Percentiles rank a stretch among this genome's conserved stretches.
phyloP scores from a whole-genome alignment of 2,797 vertebrate genomes.

The Sylvilagus floridanus region DNA sequence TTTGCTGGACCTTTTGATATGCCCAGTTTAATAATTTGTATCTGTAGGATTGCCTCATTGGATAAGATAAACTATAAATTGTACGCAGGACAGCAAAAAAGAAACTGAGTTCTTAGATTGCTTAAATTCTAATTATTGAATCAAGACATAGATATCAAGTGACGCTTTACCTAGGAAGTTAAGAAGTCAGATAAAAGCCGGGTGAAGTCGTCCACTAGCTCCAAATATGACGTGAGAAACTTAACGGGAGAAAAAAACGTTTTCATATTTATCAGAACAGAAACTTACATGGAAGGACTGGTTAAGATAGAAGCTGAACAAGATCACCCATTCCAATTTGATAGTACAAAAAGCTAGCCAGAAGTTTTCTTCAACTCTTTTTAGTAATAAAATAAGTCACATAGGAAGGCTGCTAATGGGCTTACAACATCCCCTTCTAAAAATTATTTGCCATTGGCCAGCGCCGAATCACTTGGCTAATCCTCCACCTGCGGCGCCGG shows the following conservation, averaged over 20 bases:
- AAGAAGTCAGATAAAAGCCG: not conserved
- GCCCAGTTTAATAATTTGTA: conserved; percentile 91
- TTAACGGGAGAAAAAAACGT: not conserved
- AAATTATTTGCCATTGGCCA: not conserved
- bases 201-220: not conserved
- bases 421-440: not conserved
- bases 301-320: not conserved
- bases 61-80: conserved; percentile 90
- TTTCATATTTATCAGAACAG: not conserved
- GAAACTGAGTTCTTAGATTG: conserved; percentile 85
- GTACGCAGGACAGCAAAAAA: conserved; percentile 89
- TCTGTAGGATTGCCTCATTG: conserved; percentile 90
- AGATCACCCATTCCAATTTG: not conserved
- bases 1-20: conserved; percentile 90
- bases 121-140: not conserved
- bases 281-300: not conserved
- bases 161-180: not conserved
- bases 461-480: too few relatives aligned
- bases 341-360: not conserved
- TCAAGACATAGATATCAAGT: not conserved
- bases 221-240: not conserved
- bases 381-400: not conserved
- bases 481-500: too few relatives aligned
- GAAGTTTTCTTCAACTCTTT: not conserved
- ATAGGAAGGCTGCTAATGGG: not conserved